Base-by-base conservation (phyloP, 1,140 invertebrate species). In the Microplitis mediator region DNA sequence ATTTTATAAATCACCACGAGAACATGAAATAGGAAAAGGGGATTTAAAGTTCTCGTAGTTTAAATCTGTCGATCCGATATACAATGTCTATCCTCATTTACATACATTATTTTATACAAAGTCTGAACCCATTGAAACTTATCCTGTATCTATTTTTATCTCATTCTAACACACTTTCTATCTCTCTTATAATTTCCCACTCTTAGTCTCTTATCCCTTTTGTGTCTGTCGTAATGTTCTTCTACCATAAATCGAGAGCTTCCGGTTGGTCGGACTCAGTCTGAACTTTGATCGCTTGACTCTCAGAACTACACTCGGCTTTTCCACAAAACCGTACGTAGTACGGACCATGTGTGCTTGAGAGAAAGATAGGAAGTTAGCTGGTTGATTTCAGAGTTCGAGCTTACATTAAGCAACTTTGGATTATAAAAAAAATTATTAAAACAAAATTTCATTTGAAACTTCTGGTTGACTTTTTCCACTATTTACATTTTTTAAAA, bases 201-300 rank as follows among this genome's bases (percentile, higher is more conserved):
- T 23, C 6, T 45, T 5, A 1, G 39, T 45, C 51, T 11, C 50
- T 58, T 9, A 35, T 31, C 6, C 32, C 16, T n/a, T 69, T 61
- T 69, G 31, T 45, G 54, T 39, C 56, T 58, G 54, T 69, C 54
- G 67, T 71, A 52, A 67, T 67, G 50, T 67, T 39, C 65, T 56
- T 31, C 14, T n/a, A 52, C 69, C 61, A 72, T 72, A 72, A 72
- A 72, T 72, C 62, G 63, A 54, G 50, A 50, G 62, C 51, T 72
- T 72, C 62, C 62, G 70, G 34, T 45, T 66, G 63, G 61, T 60
- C 63, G 62, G 65, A 67, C 64, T 67, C 64, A 67, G 51, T 58
- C 45, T 34, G 50, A 72, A 72, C 62, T 72, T 72, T 72, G 69
- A 70, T 70, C 69, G 36, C 56, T 70, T 60, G 70, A 72, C 70